Evolutionary conservation across 1,140 invertebrate genomes (phyloP).

Genomic region (Triops cancriformis): DNA sequence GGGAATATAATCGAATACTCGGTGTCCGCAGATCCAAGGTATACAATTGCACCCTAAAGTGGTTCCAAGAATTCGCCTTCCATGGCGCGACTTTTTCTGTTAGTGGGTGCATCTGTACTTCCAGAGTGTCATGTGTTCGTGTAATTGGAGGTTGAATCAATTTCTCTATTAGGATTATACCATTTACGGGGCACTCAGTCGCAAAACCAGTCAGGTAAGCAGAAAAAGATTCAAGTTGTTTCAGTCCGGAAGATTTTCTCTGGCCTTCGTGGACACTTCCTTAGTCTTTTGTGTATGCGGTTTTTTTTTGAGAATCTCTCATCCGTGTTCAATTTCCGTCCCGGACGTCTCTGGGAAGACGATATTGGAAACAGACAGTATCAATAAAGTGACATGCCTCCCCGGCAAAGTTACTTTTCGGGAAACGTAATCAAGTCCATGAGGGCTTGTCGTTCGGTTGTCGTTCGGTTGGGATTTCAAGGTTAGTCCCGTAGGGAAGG

Average conservation of each 20-base stretch:
- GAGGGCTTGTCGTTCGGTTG: not conserved
- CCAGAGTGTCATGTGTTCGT: not conserved
- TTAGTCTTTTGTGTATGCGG: not conserved
- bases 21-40: not conserved
- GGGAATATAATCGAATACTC: not conserved
- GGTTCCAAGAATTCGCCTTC: not conserved
- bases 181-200: not conserved
- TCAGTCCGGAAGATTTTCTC: not conserved
- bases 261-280: not conserved
- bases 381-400: not conserved
- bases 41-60: not conserved
- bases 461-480: not conserved
- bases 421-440: not conserved
- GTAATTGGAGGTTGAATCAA: not conserved
- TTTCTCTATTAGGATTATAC: not conserved
- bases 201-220: not conserved
- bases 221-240: not conserved
- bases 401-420: conserved; percentile 1
- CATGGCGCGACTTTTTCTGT: not conserved
- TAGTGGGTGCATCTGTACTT: not conserved
- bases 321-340: not conserved
- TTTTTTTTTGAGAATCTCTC: not conserved
- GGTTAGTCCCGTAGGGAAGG: conserved; percentile 12
- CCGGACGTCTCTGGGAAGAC: not conserved
- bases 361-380: not conserved